These are phyloP conservation scores for Ennomos quercinarius DNA, from an alignment of 2,888 invertebrate genomes.

Conservation along the genomic window DNA sequence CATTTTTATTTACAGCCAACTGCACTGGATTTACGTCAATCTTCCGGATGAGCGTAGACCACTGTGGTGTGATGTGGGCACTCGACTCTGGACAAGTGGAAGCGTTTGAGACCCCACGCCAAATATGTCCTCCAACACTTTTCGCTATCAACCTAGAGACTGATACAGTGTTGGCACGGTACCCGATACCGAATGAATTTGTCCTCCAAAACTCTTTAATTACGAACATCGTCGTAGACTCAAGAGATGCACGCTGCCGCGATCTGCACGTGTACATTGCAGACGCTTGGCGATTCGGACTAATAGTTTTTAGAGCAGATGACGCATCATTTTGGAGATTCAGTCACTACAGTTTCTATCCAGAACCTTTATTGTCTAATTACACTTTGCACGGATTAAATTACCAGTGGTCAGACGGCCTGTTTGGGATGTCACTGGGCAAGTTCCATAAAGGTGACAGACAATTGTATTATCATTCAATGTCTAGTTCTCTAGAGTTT, in stretches of 20 bases:
- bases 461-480: conserved; percentile 91
- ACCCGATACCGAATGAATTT: conserved; percentile 87
- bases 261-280: conserved; percentile 88
- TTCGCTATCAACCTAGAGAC: conserved; percentile 90
- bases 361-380: conserved; percentile 90
- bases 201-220: conserved; percentile 89
- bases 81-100: conserved; percentile 92
- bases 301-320: conserved; percentile 86
- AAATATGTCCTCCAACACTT: conserved; percentile 90
- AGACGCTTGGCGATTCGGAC: conserved; percentile 88
- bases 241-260: conserved; percentile 86
- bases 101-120: conserved; percentile 86
- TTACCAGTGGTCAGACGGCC: conserved; percentile 93
- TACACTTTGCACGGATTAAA: conserved; percentile 91
- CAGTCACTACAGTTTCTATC: conserved; percentile 89
- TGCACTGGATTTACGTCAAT: conserved; percentile 89
- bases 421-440: conserved; percentile 91
- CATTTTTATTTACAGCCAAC: conserved; percentile 58
- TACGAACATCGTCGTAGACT: conserved; percentile 88
- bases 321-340: conserved; percentile 87
- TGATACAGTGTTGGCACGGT: conserved; percentile 86
- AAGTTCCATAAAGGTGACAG: conserved; percentile 85
- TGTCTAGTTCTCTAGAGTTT: conserved; percentile 93
- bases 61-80: conserved; percentile 92
- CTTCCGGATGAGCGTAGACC: conserved; percentile 91